Evolutionary conservation across 2,113 vertebrate genomes (phyloP), one percentile per base, ranked within the genome.

Genomic region (Zosterops hypoxanthus): DNA sequence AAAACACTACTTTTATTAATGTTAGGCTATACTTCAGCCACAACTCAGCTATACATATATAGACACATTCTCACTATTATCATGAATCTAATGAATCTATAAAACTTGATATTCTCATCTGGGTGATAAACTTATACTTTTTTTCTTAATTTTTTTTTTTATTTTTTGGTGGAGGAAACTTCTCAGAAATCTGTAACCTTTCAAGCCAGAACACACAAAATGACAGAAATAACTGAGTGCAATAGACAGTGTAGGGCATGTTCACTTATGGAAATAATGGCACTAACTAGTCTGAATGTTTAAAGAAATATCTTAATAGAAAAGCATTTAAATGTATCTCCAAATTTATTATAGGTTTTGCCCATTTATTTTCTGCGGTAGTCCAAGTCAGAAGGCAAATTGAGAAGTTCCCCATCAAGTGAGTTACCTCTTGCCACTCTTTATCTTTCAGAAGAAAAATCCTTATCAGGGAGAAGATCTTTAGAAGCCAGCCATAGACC

Each of bases 391-490:
- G 55, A 69, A 66, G 1, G 14, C 56, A 88, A 68, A 91, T 5
- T n/a, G 75, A 70, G 79, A 86, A 77, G 63, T 70, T 15, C 16
- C 66, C 44, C 60, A 70, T 29, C 9, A 25, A 93, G 68, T 25
- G 50, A 59, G 49, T 83, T 94, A 55, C 92, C 92, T 92, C 55
- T 73, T 88, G 26, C 36, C n/a, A 41, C 46, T 73, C 33, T 46
- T 93, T 93, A 94, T 95, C 94, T 95, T 72, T 81, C 60, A 83
- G 75, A 63, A 73, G 55, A 59, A 64, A 93, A 96, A 77, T 46
- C 68, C 33, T 83, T 95, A 93, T 96, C 87, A 18, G 21, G 0
- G 5, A 34, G 63, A 52, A 65, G 52, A 94, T 92, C 90, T 34
- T 23, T 11, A 60, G 68, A 47, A 95, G 68, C 9, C 49, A 87